Conservation (phyloP, 1,140 invertebrate genomes). For the Anastrepha ludens region DNA sequence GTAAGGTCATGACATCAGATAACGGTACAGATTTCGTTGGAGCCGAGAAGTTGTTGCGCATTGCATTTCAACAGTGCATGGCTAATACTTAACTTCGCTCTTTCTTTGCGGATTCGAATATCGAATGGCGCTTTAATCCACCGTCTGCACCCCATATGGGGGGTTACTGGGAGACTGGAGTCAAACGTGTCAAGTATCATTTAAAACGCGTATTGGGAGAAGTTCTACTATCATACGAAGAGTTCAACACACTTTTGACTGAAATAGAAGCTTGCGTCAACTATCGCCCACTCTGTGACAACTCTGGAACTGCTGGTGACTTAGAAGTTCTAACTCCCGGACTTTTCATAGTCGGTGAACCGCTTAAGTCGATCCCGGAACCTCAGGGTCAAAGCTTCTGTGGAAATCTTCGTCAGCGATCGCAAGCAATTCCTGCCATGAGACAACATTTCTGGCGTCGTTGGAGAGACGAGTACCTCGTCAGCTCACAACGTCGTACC, state of each 20-base stretch:
- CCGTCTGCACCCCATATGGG: constrained; percentile 65
- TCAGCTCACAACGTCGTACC: neutral
- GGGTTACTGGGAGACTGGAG: constrained; percentile 69
- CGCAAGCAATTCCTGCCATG: neutral
- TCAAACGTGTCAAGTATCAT: constrained; percentile 67
- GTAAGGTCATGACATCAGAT: neutral
- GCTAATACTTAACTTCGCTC: neutral
- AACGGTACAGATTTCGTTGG: constrained; percentile 11
- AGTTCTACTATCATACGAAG: constrained; percentile 63
- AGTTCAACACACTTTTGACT: constrained; percentile 62
- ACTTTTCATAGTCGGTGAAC: constrained; percentile 71
- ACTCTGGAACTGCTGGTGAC: constrained; percentile 63
- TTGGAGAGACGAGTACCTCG: constrained; percentile 12
- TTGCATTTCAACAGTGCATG: neutral
- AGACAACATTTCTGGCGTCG: constrained; percentile 13
- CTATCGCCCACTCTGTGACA: constrained; percentile 63
- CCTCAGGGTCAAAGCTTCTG: neutral
- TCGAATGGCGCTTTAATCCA: constrained; percentile 56
- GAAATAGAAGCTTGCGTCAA: constrained; percentile 65
- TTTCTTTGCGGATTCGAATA: constrained; percentile 31
- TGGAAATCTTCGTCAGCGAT: neutral
- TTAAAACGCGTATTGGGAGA: constrained; percentile 63
- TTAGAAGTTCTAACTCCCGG: constrained; percentile 64
- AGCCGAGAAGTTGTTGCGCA: neutral
- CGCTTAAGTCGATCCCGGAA: constrained; percentile 57